These are phyloP conservation scores for Hydropotes inermis DNA, from an alignment of 2,113 vertebrate species.

Conservation along the genomic window DNA sequence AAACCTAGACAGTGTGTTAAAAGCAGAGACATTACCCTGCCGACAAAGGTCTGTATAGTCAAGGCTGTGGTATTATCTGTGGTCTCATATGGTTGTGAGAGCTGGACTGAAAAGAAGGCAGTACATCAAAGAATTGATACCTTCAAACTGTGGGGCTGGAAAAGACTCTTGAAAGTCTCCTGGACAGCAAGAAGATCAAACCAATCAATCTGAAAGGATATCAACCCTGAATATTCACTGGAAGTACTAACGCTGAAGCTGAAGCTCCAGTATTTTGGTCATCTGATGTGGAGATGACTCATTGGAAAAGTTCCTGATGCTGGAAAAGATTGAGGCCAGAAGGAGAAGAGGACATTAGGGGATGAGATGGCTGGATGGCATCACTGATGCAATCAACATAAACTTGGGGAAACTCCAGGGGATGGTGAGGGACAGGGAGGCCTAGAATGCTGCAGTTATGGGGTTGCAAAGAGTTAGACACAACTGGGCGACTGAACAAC, in stretches of 20 bases:
- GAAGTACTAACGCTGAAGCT: background rate
- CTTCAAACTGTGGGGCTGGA: background rate
- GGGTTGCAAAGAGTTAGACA: background rate
- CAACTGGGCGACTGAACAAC: background rate
- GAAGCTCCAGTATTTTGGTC: background rate
- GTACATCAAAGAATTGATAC: background rate
- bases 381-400: background rate
- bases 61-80: background rate
- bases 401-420: fast-evolving
- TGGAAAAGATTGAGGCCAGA: background rate
- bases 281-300: background rate
- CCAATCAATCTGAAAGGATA: background rate
- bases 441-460: background rate
- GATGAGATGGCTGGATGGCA: background rate
- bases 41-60: background rate
- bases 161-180: background rate
- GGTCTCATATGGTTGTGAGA: background rate
- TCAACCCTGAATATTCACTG: background rate
- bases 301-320: background rate
- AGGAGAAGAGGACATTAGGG: background rate
- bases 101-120: background rate
- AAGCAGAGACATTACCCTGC: background rate
- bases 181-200: background rate
- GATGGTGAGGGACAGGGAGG: background rate
- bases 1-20: background rate